phyloP scores from a whole-genome alignment of 2,888 invertebrate genomes.

The Emesis castigata region DNA sequence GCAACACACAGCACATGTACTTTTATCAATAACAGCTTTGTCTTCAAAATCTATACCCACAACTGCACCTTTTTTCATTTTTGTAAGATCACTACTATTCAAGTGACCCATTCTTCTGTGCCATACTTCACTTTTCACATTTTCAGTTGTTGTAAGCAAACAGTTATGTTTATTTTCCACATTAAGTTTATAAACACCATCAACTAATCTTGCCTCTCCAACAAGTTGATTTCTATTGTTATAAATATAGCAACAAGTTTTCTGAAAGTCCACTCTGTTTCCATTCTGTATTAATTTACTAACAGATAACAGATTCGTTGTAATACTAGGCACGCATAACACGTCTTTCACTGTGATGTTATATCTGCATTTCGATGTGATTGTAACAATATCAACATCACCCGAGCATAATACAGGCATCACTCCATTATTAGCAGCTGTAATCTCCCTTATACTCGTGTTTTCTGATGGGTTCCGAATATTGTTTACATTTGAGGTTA shows the following conservation, averaged over 20 bases:
- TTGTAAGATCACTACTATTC: slow-evolving; percentile 46
- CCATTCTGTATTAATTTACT: slow-evolving; percentile 57
- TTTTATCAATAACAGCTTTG: slow-evolving; percentile 19
- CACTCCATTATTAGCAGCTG: slow-evolving; percentile 26
- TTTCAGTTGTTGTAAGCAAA: slow-evolving; percentile 1
- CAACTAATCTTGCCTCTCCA: slow-evolving; percentile 32
- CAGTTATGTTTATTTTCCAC: neutral
- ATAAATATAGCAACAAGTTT: slow-evolving; percentile 27
- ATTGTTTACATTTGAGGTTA: slow-evolving; percentile 18
- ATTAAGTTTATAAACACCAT: slow-evolving; percentile 56
- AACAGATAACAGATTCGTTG: slow-evolving; percentile 58
- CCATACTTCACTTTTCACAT: slow-evolving; percentile 23
- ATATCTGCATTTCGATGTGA: slow-evolving; percentile 14
- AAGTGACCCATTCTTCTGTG: slow-evolving; percentile 53
- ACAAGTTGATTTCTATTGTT: slow-evolving; percentile 33
- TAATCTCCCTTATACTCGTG: slow-evolving; percentile 27
- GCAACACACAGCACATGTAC: slow-evolving; percentile 35
- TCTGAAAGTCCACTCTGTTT: slow-evolving; percentile 54
- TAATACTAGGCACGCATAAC: slow-evolving; percentile 47
- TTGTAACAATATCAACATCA: slow-evolving; percentile 4
- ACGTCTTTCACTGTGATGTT: slow-evolving; percentile 39
- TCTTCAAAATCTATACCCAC: slow-evolving; percentile 29
- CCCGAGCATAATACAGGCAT: slow-evolving; percentile 37
- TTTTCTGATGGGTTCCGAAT: slow-evolving; percentile 18
- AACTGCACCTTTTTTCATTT: slow-evolving; percentile 56